Evolutionary conservation across 1,140 invertebrate genomes (phyloP), one percentile per base, ranked within the genome.

Genomic region (Drosophila ananassae): DNA sequence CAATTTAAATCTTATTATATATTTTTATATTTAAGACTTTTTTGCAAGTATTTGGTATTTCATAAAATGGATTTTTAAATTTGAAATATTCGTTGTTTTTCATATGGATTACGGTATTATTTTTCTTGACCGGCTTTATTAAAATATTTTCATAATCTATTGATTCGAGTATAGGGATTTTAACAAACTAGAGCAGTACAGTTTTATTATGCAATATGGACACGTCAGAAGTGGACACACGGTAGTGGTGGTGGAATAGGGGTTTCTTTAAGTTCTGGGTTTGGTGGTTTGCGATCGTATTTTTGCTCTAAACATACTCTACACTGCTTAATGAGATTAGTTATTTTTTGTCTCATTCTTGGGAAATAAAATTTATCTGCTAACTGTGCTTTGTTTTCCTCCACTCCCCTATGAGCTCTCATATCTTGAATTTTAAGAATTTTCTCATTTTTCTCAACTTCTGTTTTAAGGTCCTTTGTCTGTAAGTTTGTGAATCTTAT

Each of bases 201-300:
- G 41, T 44, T 44, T 44, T 44, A 21, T 44, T 44, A 44, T 44
- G 41, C 13, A 44, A 44, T 6, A 17, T 44, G 2, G 41, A 44
- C 3, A 17, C 13, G 2, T 44, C 13, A 17, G 41, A 44, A 21
- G 6, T 28, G n/a, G n/a, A n/a, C n/a, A n/a, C n/a, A n/a, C n/a
- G n/a, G n/a, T n/a, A n/a, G n/a, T n/a, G n/a, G n/a, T n/a, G n/a
- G n/a, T n/a, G n/a, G n/a, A n/a, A n/a, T n/a, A n/a, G n/a, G n/a
- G n/a, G n/a, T n/a, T n/a, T n/a, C n/a, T n/a, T n/a, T n/a, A n/a
- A n/a, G n/a, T n/a, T n/a, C n/a, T n/a, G n/a, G n/a, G n/a, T n/a
- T n/a, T n/a, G n/a, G n/a, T n/a, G n/a, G n/a, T n/a, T n/a, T n/a
- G n/a, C n/a, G n/a, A n/a, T n/a, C n/a, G n/a, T n/a, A 28, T 28